A percentile compares a stretch with the other conserved stretches of the same genome.
Evolutionary conservation across 2,113 vertebrate genomes (phyloP).

Genomic region (Indicator indicator): DNA sequence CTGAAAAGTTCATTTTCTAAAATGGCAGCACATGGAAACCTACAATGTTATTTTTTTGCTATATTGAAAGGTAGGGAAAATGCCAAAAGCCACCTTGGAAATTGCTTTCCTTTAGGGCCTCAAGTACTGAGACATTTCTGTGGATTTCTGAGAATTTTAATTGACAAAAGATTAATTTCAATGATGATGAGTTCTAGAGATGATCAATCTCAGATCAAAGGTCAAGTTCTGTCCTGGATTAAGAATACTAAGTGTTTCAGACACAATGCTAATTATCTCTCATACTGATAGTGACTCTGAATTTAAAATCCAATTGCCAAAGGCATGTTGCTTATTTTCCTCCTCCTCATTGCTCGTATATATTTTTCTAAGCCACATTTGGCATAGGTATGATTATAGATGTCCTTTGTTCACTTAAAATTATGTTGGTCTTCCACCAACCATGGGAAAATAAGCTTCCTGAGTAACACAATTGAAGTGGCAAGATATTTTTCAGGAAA

Average conservation of each 20-base stretch:
- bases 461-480: not conserved
- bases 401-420: not conserved
- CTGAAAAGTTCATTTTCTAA: not conserved
- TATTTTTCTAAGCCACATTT: not conserved
- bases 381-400: not conserved
- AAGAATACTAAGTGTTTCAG: not conserved
- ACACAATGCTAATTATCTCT: not conserved
- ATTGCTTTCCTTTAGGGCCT: not conserved
- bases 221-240: not conserved
- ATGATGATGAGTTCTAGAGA: not conserved
- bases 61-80: not conserved
- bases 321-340: not conserved
- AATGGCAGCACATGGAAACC: not conserved
- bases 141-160: not conserved
- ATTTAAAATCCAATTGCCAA: not conserved
- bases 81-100: not conserved
- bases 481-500: not conserved
- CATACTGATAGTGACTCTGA: not conserved
- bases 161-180: not conserved
- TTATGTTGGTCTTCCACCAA: not conserved
- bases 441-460: not conserved
- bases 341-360: not conserved
- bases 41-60: not conserved
- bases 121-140: not conserved
- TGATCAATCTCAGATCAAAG: not conserved